A percentile compares a stretch with the other conserved stretches of the same genome.
These are phyloP conservation scores for Sphaeridia pumilis DNA, from an alignment of 2,888 invertebrate genomes.

Conservation along the genomic window DNA sequence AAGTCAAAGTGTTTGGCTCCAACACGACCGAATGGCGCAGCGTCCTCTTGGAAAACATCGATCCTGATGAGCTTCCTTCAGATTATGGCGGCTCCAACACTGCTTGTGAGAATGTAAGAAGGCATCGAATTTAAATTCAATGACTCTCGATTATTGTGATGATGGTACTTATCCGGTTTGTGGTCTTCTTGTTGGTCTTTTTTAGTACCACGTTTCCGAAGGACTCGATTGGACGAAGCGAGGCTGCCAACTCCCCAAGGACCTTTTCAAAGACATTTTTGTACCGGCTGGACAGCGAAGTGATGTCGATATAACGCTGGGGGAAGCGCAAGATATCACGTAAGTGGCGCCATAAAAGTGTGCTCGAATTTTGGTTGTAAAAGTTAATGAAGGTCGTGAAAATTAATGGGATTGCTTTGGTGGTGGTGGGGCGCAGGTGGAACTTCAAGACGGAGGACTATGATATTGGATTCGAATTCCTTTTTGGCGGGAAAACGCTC, in stretches of 20 bases:
- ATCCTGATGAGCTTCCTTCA: conserved; percentile 10
- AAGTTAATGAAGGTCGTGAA: not conserved
- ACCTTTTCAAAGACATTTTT: not conserved
- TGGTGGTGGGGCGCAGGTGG: conserved; percentile 4
- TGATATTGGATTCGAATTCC: conserved; percentile 8
- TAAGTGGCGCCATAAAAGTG: not conserved
- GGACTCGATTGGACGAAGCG: conserved; percentile 1
- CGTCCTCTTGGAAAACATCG: conserved; percentile 6
- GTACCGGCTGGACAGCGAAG: conserved; percentile 5
- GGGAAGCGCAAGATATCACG: not conserved
- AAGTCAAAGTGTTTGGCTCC: conserved; percentile 12
- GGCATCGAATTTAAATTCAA: too few species aligned
- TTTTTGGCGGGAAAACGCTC: not conserved
- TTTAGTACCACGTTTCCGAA: conserved; percentile 1
- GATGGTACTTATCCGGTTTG: not conserved
- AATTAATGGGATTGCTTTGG: not conserved
- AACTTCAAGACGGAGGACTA: conserved; percentile 12
- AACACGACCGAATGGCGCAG: conserved; percentile 8
- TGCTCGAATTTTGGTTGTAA: not conserved
- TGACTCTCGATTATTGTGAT: not conserved
- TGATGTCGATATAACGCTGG: conserved; percentile 1
- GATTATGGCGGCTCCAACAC: conserved; percentile 13
- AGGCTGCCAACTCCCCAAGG: not conserved
- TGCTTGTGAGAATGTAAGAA: conserved; percentile 8
- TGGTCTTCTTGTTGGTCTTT: not conserved